Evolutionary conservation across 2,888 invertebrate species (phyloP), one percentile per base, ranked within the genome.

Genomic region (Synanthedon vespiformis): DNA sequence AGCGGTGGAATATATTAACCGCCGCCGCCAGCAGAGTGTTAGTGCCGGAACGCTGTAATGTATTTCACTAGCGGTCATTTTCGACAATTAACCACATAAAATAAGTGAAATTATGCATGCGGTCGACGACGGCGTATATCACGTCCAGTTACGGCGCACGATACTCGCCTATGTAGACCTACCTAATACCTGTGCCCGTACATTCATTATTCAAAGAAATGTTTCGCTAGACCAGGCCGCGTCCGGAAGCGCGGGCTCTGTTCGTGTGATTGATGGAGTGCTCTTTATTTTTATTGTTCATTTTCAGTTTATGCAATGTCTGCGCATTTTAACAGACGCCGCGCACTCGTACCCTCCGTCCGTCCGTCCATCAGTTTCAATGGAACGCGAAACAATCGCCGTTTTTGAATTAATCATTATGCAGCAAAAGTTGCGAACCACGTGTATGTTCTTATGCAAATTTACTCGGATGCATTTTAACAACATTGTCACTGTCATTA

Each of bases 31-130:
- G 78, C 74, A 77, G 74, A 66, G 79, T 75, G 77, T 75, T 72
- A 78, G 77, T 78, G 78, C 75, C 70, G 75, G 74, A 74, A 71
- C 74, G 69, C 74, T 70, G 71, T 81, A 83, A 84, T 84, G 82
- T 86, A 86, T 87, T 86, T 86, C 79, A 81, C 82, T 74, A 61
- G 82, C 80, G 85, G 87, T 87, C 86, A 86, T 87, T 87, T 86
- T 87, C 87, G 87, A 86, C 87, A 87, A 86, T 87, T 86, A 87
- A 86, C 86, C 83, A 84, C 86, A 86, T 87, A 85, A 86, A 86
- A 85, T 87, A 86, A 86, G 87, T 86, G 80, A 85, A 87, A 87
- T 87, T 87, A 87, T 87, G 87, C 87, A 86, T 86, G 84, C 87
- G 79, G 85, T 71, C 85, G 82, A 78, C 83, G 85, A 87, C 83